Evolutionary conservation across 2,113 vertebrate genomes (phyloP), one percentile per base, ranked within the genome.

Genomic region (Rhinichthys klamathensis): DNA sequence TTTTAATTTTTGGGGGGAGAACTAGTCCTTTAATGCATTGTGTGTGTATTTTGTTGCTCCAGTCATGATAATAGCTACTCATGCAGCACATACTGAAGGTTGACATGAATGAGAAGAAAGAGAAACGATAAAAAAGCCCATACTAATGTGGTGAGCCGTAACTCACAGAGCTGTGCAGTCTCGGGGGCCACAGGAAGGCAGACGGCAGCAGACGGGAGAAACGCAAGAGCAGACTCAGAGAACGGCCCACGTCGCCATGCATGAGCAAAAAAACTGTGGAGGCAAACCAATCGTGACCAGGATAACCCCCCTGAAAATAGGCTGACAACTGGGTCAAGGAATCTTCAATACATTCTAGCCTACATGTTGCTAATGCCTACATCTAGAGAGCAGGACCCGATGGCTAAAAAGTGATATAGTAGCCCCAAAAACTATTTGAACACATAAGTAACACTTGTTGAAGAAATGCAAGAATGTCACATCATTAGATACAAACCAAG

Each of bases 181-280:
- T 94, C 25, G 95, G 93, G 8, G 96, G 91, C 97, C 97, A 99
- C 87, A 99, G 94, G 92, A 97, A 97, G 2, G 97, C 97, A 10
- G 97, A 98, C 61, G 92, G 88, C 27, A 98, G 95, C 88, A 98
- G 95, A 83, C 82, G 78, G 72, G 96, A 96, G 84, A 99, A 96
- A 6, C 78, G 91, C 78, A 95, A 95, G 8, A 99, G 94, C 87
- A 98, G 93, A 0, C 0, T 78, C 56, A 97, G 90, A 13, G 96
- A 95, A 76, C 93, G 95, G 32, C 95, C 92, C 76, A n/a, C 32
- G 5, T 97, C 92, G 15, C 97, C 97, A 0, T 92, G 90, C 97
- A 97, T 96, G 63, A 99, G 90, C 86, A 99, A 93, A 92, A 99
- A 99, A 9, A 97, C 87, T 4, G 97, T 97, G 86, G 96, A 96